Base-by-base conservation (phyloP, 1,140 invertebrate species). In the Drosophila pseudoobscura region DNA sequence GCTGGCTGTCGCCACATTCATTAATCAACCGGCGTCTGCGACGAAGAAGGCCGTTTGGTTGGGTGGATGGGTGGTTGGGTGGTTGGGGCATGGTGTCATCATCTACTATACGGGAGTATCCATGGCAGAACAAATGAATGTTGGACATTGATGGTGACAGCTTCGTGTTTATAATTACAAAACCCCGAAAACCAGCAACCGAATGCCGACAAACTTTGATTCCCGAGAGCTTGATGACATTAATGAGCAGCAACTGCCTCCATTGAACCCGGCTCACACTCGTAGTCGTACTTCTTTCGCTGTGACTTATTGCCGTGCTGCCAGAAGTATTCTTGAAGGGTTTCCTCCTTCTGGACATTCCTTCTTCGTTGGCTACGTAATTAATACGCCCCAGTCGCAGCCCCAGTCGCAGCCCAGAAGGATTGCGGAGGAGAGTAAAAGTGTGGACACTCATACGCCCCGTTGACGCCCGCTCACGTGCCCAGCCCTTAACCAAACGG, bases 151-250 rank as follows among this genome's bases (percentile, higher is more conserved):
- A 75, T 75, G 70, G 71, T 64, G 71, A 75, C 71, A 75, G 71
- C 71, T 35, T 58, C 61, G 71, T 75, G 71, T 74, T 75, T 75
- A 75, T 75, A 75, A 75, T 75, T 75, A 75, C 71, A 75, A 74
- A 75, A 58, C 71, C 71, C 70, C 47, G 58, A 74, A 74, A 74
- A 53, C 71, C 70, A 11, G 9, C 31, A 13, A 39, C 11, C 35
- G 74, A 75, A 74, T 75, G 43, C 71, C 70, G 52, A 52, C 24
- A 74, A 70, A 75, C 71, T 75, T 75, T 75, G 71, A 75, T 75
- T 75, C 54, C 41, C 49, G 54, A 60, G 56, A 72, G 60, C 49
- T 61, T 61, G 69, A 47, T 72, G 69, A 72, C 69, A 71, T 72
- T 72, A 72, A 72, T 72, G 69, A 72, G 68, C 58, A 47, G 26